These are phyloP conservation scores for Oreochromis grahami DNA, from an alignment of 2,797 vertebrate genomes.

Conservation along the genomic window DNA sequence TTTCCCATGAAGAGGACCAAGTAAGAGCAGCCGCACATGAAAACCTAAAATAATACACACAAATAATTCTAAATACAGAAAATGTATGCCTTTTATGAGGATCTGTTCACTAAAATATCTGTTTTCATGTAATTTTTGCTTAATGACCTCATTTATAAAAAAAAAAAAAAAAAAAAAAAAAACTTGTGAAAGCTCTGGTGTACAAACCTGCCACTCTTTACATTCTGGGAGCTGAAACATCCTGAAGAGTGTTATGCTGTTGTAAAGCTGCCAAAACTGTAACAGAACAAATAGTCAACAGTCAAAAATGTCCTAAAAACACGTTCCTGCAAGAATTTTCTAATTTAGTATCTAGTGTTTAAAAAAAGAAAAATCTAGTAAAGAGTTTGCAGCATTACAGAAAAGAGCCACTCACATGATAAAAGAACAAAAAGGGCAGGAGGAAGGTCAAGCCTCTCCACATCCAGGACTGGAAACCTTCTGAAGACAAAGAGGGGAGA, in stretches of 20 bases:
- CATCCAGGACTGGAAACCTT: slow-evolving; percentile 99
- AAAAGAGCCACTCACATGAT: slow-evolving; percentile 82
- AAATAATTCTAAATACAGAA: background rate
- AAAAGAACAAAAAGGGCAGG: slow-evolving; percentile 94
- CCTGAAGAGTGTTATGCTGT: slow-evolving; percentile 85
- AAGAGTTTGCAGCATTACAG: background rate
- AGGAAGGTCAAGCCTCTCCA: slow-evolving; percentile 96
- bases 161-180: fast-evolving
- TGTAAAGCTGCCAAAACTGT: slow-evolving; percentile 97
- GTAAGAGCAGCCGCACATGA: slow-evolving; percentile 91
- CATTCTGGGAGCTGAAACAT: slow-evolving; percentile 88
- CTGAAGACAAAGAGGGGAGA: slow-evolving; percentile 60
- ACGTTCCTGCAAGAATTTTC: background rate
- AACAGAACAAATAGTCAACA: background rate
- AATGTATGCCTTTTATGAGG: background rate
- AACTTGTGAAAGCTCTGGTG: background rate
- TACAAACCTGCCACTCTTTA: slow-evolving; percentile 95
- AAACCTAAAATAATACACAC: slow-evolving; percentile 73
- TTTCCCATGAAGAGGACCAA: slow-evolving; percentile 91
- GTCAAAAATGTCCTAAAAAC: background rate
- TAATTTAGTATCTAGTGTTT: background rate
- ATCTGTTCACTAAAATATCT: background rate
- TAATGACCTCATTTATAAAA: background rate
- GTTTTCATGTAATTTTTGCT: background rate
- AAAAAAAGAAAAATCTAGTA: background rate